Conservation (phyloP, 2,797 vertebrate genomes). For the Phoebastria nigripes region DNA sequence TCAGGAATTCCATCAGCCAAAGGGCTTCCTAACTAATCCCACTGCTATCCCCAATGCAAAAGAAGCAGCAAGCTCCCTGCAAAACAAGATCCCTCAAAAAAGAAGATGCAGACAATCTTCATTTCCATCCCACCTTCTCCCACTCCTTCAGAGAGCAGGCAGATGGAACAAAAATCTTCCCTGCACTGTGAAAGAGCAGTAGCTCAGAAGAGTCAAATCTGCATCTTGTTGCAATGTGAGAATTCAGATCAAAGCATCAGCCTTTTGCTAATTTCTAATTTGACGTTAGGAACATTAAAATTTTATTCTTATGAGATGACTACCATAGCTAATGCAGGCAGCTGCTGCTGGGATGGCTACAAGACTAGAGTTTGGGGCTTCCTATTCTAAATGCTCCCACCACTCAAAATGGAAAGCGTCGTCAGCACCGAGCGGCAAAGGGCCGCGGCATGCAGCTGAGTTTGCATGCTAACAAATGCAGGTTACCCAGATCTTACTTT, state of each 20-base stretch:
- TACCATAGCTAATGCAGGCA: not conserved
- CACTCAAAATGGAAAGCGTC: not conserved
- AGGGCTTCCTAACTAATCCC: not conserved
- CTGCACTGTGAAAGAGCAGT: not conserved
- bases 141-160: not conserved
- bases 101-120: not conserved
- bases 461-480: not conserved
- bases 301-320: not conserved
- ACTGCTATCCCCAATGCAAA: not conserved
- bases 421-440: not conserved
- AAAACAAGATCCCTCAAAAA: not conserved
- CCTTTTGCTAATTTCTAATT: not conserved
- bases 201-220: not conserved
- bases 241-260: not conserved
- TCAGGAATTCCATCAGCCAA: not conserved
- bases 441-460: not conserved
- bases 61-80: not conserved
- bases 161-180: not conserved
- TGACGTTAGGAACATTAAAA: not conserved
- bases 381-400: not conserved
- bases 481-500: not conserved
- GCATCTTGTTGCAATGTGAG: not conserved
- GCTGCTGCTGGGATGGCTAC: not conserved
- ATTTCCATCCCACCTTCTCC: not conserved
- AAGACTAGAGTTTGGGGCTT: not conserved